Evolutionary conservation across 2,797 vertebrate genomes (phyloP).

Genomic region (Staurois parvus): DNA sequence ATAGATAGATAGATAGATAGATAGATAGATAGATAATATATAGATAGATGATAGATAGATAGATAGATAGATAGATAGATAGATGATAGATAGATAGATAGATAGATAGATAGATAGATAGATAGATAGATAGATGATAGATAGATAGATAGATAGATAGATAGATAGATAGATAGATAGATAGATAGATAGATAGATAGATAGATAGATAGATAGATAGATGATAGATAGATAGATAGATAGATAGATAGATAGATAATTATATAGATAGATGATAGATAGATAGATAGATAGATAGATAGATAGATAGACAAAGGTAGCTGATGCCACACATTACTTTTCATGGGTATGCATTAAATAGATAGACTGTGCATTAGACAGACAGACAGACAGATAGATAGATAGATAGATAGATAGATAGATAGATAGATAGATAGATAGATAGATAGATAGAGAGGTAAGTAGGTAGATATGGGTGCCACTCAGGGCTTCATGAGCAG

Average conservation of each 20-base stretch:
- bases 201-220: slow-evolving; percentile 4
- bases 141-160: slow-evolving; percentile 8
- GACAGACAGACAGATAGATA: not conserved
- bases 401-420: not conserved
- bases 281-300: not conserved
- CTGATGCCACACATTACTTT: no score
- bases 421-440: slow-evolving; percentile 2
- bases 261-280: not conserved
- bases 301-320: no score
- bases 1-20: no score
- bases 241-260: not conserved
- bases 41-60: no score
- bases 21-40: no score
- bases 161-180: slow-evolving; percentile 16
- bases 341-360: no score
- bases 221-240: not conserved
- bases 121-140: slow-evolving; percentile 1
- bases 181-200: slow-evolving; percentile 1
- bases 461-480: no score
- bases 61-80: slow-evolving; percentile 4
- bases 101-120: slow-evolving; percentile 2
- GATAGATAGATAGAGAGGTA: not conserved
- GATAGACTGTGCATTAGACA: not conserved
- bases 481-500: no score
- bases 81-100: slow-evolving; percentile 4